A percentile compares a stretch with the other conserved stretches of the same genome.
Evolutionary conservation across 2,113 vertebrate species (phyloP).

Genomic region (Desmodus rotundus): DNA sequence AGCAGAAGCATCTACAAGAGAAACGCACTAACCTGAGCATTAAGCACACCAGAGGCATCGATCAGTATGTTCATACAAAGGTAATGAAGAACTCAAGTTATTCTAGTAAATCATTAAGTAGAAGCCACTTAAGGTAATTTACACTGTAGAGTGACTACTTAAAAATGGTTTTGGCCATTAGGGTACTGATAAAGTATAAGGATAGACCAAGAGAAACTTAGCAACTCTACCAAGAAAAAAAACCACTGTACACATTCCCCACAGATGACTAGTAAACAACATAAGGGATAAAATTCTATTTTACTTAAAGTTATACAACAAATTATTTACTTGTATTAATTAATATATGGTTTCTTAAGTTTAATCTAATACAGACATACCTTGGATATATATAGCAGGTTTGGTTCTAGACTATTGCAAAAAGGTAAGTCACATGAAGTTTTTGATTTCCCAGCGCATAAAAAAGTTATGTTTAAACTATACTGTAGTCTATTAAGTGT

Average conservation of each 20-base stretch:
- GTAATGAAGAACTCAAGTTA: neutral
- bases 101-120: neutral
- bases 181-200: neutral
- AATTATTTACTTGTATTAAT: neutral
- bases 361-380: neutral
- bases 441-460: neutral
- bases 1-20: neutral
- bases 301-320: neutral
- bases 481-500: neutral
- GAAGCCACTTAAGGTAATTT: constrained; percentile 5
- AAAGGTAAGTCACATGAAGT: neutral
- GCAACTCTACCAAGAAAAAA: neutral
- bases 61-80: neutral
- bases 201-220: neutral
- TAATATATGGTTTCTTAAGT: neutral
- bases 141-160: neutral
- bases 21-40: neutral
- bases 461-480: neutral
- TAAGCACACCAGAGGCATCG: neutral
- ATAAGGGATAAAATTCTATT: neutral
- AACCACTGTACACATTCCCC: neutral
- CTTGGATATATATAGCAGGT: neutral
- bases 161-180: neutral
- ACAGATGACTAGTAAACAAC: neutral
- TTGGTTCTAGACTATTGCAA: neutral